These are phyloP conservation scores for Parauchenoglanis ngamensis DNA, from an alignment of 2,797 vertebrate genomes.

Conservation along the genomic window DNA sequence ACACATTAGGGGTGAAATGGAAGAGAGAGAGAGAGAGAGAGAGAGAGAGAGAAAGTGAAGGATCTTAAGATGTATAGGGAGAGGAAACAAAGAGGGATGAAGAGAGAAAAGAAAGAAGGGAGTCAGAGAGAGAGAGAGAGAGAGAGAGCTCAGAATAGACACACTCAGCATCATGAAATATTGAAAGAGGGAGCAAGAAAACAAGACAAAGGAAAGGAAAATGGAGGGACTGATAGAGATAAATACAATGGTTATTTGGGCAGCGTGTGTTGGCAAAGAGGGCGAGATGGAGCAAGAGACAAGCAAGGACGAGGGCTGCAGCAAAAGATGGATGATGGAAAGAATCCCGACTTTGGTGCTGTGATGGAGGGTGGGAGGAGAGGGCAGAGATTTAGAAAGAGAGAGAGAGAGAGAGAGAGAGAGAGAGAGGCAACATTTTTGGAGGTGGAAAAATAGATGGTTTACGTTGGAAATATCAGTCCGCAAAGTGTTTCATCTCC, in stretches of 20 bases:
- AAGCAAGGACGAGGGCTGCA: constrained; percentile 49
- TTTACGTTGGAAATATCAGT: constrained; percentile 70
- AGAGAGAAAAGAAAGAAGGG: constrained; percentile 52
- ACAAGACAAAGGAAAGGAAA: constrained; percentile 73
- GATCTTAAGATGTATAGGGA: constrained; percentile 71
- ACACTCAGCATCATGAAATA: constrained; percentile 80
- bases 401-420: constrained; percentile 30
- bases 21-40: constrained; percentile 63
- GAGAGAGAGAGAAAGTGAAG: constrained; percentile 53
- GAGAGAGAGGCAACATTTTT: constrained; percentile 53
- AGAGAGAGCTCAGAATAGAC: constrained; percentile 79
- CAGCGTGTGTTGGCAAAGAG: constrained; percentile 28
- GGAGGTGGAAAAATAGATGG: constrained; percentile 65
- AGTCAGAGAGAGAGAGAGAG: background rate
- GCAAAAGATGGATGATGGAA: constrained; percentile 69
- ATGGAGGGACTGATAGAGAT: constrained; percentile 81
- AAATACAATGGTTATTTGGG: constrained; percentile 77
- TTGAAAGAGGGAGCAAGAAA: constrained; percentile 76
- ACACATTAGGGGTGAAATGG: constrained; percentile 73
- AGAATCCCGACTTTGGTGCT: constrained; percentile 47
- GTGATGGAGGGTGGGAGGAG: constrained; percentile 44
- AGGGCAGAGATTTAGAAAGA: constrained; percentile 20
- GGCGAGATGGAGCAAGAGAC: constrained; percentile 24
- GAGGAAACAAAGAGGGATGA: constrained; percentile 74
- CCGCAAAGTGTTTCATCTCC: constrained; percentile 70